Evolutionary conservation across 2,113 vertebrate genomes (phyloP), one percentile per base, ranked within the genome.

Genomic region (Tricholaema leucomelas): DNA sequence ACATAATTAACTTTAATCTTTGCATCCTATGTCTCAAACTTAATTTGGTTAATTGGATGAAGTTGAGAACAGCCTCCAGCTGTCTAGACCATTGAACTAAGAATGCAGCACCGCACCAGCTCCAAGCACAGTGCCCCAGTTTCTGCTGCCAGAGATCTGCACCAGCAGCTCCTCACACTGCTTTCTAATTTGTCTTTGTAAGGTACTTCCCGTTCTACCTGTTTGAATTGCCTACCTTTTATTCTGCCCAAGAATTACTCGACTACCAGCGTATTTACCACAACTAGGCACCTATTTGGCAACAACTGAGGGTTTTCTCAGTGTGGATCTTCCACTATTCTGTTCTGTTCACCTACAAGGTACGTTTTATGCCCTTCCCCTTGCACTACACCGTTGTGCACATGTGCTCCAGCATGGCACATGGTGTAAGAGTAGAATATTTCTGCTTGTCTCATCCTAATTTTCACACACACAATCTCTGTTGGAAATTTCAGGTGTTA

Each of bases 1-100:
- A 65, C 77, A 78, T 84, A 94, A 95, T 95, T 92, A 94, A 85
- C 83, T 93, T 85, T 88, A 88, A 92, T 92, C 84, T 94, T 88
- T 72, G 77, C 84, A 94, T 95, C 66, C 70, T 84, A 78, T 81
- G 88, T 86, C 88, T 95, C 92, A 93, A 66, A 90, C 56, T 86
- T 94, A 84, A 92, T 94, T 95, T 96, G 86, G 79, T 93, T 96
- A 95, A 92, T 86, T 93, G 81, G 73, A 17, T 95, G 83, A 75
- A 88, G 81, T 84, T 77, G 90, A 81, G 80, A 88, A 90, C 69
- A 64, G 88, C 88, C 84, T 92, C 73, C 81, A 92, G 92, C 88
- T 94, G 94, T 94, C 95, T 94, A 94, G 92, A 93, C 91, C 80
- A 90, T 10, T 90, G 81, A 84, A 94, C 48, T 71, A 92, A 93